Evolutionary conservation across 2,113 vertebrate species (phyloP).

Genomic region (Nyctibius bracteatus): DNA sequence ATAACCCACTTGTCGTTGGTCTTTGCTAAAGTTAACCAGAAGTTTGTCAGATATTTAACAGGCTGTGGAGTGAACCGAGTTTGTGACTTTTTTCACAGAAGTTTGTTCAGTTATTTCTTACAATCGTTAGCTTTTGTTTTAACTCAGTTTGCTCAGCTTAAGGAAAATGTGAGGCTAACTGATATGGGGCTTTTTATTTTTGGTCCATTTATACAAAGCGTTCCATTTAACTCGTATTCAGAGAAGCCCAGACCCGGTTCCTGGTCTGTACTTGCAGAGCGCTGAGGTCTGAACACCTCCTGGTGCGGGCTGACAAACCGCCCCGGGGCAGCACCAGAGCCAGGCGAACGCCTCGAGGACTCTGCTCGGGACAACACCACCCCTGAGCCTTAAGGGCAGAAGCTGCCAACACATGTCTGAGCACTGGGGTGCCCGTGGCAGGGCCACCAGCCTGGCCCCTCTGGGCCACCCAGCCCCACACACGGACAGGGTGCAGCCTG

Average conservation of each 20-base stretch:
- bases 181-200: neutral
- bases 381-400: accelerated
- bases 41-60: conserved; percentile 56
- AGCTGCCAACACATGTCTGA: neutral
- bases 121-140: neutral
- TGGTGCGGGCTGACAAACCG: accelerated
- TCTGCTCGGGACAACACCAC: accelerated
- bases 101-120: neutral
- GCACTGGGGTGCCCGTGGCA: accelerated
- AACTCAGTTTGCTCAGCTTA: neutral
- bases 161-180: neutral
- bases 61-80: neutral
- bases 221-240: neutral
- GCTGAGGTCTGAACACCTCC: neutral
- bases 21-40: conserved; percentile 41
- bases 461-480: neutral
- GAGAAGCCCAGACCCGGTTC: neutral
- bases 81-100: neutral
- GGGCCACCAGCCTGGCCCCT: neutral
- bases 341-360: accelerated
- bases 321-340: accelerated
- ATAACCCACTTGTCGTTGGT: neutral
- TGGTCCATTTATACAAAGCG: neutral
- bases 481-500: accelerated
- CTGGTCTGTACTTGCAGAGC: neutral